phyloP scores from a whole-genome alignment of 2,888 invertebrate species.

The Sesia apiformis region DNA sequence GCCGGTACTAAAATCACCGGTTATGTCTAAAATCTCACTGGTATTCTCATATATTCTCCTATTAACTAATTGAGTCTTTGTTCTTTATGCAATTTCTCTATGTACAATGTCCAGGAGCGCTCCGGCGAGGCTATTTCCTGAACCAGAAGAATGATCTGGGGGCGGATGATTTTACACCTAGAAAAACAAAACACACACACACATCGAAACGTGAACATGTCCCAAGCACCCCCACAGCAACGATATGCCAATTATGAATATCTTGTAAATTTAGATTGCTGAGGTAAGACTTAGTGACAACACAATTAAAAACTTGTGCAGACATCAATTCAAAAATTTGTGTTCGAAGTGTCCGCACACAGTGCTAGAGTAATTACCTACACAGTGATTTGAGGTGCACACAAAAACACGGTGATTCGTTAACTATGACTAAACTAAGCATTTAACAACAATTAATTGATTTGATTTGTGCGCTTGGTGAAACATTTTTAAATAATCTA shows the following conservation, averaged over 20 bases:
- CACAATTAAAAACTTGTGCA: conserved; percentile 5
- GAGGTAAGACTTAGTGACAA: conserved; percentile 4
- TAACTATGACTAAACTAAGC: neutral
- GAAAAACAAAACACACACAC: conserved; percentile 65
- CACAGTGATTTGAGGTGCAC: conserved; percentile 5
- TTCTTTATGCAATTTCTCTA: conserved; percentile 61
- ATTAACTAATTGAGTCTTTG: conserved; percentile 72
- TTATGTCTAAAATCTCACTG: conserved; percentile 72
- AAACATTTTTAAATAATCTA: no score
- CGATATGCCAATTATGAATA: conserved; percentile 10
- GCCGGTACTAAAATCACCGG: conserved; percentile 71
- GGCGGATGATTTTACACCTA: conserved; percentile 74
- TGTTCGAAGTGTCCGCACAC: neutral
- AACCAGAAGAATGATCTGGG: conserved; percentile 74
- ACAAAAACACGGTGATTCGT: conserved; percentile 1
- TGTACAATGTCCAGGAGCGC: conserved; percentile 67
- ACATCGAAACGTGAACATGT: conserved; percentile 48
- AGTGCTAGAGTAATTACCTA: conserved; percentile 2
- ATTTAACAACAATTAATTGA: no score
- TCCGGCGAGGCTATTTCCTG: conserved; percentile 67
- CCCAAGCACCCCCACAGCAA: conserved; percentile 32
- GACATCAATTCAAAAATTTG: neutral
- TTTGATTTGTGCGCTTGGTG: no score
- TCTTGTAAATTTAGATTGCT: conserved; percentile 11
- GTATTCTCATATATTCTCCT: conserved; percentile 62